Evolutionary conservation across 2,888 invertebrate genomes (phyloP).

Genomic region (Bombyx huttoni): DNA sequence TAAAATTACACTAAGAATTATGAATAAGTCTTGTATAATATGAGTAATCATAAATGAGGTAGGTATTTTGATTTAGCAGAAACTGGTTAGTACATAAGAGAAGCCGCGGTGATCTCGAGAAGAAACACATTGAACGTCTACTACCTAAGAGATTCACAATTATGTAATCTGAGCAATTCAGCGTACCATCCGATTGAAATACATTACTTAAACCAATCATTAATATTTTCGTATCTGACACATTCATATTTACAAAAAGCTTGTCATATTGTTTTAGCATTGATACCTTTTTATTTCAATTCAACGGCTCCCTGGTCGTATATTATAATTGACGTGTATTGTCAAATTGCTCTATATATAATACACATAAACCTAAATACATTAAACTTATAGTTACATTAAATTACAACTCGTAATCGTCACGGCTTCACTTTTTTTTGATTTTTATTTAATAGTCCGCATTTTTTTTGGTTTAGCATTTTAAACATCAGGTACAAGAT

Average conservation of each 20-base stretch:
- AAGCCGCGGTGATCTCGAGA: conserved; percentile 45
- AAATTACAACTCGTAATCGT: conserved; percentile 33
- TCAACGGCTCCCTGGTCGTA: conserved; percentile 35
- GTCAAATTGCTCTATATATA: conserved; percentile 41
- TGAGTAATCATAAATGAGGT: conserved; percentile 58
- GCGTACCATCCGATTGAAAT: conserved; percentile 8
- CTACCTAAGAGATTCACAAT: conserved; percentile 49
- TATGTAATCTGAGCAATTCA: conserved; percentile 34
- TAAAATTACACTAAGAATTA: conserved; percentile 59
- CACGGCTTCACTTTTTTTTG: conserved; percentile 31
- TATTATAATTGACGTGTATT: conserved; percentile 59
- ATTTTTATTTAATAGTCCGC: background rate
- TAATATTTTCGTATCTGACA: background rate
- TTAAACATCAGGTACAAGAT: conserved; percentile 47
- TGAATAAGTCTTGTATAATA: conserved; percentile 45
- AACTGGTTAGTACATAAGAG: conserved; percentile 19
- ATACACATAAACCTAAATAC: conserved; percentile 30
- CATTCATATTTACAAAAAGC: conserved; percentile 5
- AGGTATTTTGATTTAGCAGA: conserved; percentile 34
- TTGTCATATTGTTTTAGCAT: background rate
- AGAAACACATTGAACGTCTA: conserved; percentile 23
- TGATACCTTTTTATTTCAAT: conserved; percentile 14
- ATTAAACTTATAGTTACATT: conserved; percentile 18
- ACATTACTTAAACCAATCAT: conserved; percentile 15
- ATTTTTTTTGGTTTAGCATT: conserved; percentile 40